Base-by-base conservation (phyloP, 2,888 invertebrate species). In the Melanostoma mellinum region DNA sequence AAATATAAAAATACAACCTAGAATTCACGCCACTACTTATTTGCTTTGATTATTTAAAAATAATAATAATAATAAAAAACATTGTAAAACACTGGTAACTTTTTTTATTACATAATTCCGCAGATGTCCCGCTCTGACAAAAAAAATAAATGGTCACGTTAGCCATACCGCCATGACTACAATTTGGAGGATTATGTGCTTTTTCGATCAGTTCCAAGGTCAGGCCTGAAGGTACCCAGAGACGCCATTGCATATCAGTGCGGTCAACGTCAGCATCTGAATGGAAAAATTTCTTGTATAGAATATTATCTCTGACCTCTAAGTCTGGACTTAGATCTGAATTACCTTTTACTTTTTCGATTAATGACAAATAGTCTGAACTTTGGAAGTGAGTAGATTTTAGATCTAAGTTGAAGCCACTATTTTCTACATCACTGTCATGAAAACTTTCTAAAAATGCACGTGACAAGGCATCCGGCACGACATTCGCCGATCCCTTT, bases 401-500 rank as follows among this genome's bases (percentile, higher is more conserved):
- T 0, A 55, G 38, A 55, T 55, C 36, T 55, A 55, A 3, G 0
- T n/a, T 20, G 2, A 38, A 55, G 4, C 4, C 1, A 20, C 6
- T 10, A 1, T n/a, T n/a, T 5, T 6, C 36, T 10, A n/a, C 53
- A 6, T 55, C 20, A 36, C 1, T 8, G 20, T 20, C 20, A 20
- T 20, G 20, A 36, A 55, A 6, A 1, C 36, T 55, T 35, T 67
- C 56, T 0, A 67, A 36, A 3, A 65, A 40, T 36, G 58, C 58
- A 5, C 82, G 63, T 0, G 80, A 86, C 2, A 86, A 33, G 9
- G 72, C 69, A 35, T 86, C 86, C 3, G 81, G 81, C 4, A 86
- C 86, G 2, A 85, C 52, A 75, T 88, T 87, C 0, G 78, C 67
- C 0, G 80, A 79, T 0, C 88, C 88, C 52, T 86, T 87, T 5